phyloP scores from a whole-genome alignment of 2,888 invertebrate genomes.

The Eupithecia pulchellata region DNA sequence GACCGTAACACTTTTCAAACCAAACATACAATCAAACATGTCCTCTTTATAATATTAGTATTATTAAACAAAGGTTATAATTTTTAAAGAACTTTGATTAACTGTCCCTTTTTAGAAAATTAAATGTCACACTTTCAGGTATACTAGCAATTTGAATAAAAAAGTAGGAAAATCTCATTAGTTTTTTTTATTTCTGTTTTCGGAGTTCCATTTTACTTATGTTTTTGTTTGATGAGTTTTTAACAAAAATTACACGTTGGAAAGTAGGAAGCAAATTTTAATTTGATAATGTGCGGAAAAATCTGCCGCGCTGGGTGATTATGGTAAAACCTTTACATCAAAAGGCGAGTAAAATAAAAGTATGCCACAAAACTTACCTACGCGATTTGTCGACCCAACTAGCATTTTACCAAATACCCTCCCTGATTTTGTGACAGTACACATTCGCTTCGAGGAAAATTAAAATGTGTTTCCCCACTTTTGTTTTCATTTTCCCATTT shows the following conservation, averaged over 20 bases:
- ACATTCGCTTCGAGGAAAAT: not conserved
- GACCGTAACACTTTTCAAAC: too few species aligned
- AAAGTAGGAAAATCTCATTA: not conserved
- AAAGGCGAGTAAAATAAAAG: too few species aligned
- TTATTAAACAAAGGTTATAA: too few species aligned
- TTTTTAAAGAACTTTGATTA: too few species aligned
- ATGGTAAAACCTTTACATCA: too few species aligned
- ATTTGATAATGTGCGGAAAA: not conserved
- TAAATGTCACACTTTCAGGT: not conserved
- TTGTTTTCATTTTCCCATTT: constrained; percentile 5
- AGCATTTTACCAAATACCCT: not conserved
- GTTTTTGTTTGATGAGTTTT: constrained; percentile 9
- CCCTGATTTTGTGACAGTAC: not conserved
- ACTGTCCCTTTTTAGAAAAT: not conserved
- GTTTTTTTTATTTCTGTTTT: not conserved
- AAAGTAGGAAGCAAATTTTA: not conserved
- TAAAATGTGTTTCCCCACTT: constrained; percentile 1
- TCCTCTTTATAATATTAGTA: too few species aligned
- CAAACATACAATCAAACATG: too few species aligned
- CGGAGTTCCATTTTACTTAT: not conserved
- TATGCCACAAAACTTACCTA: not conserved
- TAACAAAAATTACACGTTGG: constrained; percentile 4
- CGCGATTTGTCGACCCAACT: not conserved
- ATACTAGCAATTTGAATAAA: not conserved
- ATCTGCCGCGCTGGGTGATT: not conserved